Percentiles rank a stretch among this genome's conserved stretches.
Evolutionary conservation across 2,888 invertebrate genomes (phyloP).

Genomic region (Odontocerum albicorne): DNA sequence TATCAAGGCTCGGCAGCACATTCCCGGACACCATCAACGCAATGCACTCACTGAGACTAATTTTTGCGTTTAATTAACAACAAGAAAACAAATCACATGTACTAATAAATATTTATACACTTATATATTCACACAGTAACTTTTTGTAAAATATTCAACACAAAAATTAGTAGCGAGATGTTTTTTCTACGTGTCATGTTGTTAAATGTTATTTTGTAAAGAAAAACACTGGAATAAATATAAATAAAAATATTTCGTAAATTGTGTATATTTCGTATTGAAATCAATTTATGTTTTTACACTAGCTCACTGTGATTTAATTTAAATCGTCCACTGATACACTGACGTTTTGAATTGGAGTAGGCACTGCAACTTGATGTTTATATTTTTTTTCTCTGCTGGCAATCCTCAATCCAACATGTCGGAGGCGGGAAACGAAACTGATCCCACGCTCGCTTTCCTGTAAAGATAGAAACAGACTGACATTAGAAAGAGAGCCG

Average conservation of each 20-base stretch:
- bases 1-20: slow-evolving; percentile 24
- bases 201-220: no score
- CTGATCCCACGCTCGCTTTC: slow-evolving; percentile 10
- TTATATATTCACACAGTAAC: not conserved
- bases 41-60: not conserved
- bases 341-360: not conserved
- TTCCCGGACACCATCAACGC: slow-evolving; percentile 33
- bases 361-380: not conserved
- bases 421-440: slow-evolving; percentile 6
- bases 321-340: not conserved
- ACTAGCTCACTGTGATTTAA: no score
- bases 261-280: no score
- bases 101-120: not conserved
- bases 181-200: not conserved
- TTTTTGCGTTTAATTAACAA: not conserved
- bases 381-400: slow-evolving; percentile 15
- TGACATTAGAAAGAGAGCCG: slow-evolving; percentile 7
- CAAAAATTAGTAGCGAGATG: not conserved
- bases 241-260: no score
- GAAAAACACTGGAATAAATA: no score
- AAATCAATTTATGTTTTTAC: no score
- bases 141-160: not conserved
- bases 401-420: slow-evolving; percentile 2
- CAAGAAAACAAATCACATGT: not conserved
- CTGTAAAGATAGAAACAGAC: slow-evolving; percentile 15